Conservation (phyloP, 2,797 vertebrate species). For the Chaetophractus vellerosus region DNA sequence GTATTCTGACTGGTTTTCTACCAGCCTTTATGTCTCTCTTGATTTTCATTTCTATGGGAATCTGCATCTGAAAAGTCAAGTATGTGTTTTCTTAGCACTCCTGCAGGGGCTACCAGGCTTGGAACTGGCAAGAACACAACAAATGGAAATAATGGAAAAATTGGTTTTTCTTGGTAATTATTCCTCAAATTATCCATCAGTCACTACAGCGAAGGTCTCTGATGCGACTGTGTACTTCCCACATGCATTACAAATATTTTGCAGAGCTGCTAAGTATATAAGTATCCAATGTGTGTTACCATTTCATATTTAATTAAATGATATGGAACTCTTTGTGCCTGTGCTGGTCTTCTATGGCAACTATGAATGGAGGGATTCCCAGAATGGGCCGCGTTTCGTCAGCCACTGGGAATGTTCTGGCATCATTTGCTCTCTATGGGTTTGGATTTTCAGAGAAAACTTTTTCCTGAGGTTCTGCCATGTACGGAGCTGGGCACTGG, state of each 20-base stretch:
- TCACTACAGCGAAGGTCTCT: conserved; percentile 75
- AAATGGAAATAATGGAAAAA: neutral
- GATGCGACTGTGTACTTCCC: conserved; percentile 50
- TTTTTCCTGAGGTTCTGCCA: neutral
- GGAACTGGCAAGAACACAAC: neutral
- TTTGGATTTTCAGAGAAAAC: neutral
- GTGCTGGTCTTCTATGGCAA: conserved; percentile 33
- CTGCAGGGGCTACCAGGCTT: neutral
- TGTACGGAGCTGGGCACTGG: neutral
- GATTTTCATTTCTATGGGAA: conserved; percentile 7
- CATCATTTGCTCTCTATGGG: neutral
- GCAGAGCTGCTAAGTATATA: conserved; percentile 82
- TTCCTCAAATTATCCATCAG: conserved; percentile 34
- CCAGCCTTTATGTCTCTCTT: neutral
- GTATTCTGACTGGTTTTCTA: neutral
- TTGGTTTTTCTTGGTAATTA: neutral
- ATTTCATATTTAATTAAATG: conserved; percentile 82
- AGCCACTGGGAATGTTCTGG: neutral
- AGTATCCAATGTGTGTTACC: conserved; percentile 40
- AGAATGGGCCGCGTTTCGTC: neutral
- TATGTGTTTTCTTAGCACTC: neutral
- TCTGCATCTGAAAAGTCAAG: conserved; percentile 28
- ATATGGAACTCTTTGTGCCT: conserved; percentile 35
- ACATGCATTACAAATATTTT: conserved; percentile 74
- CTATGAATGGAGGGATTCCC: neutral